Percentiles rank a stretch among this genome's conserved stretches.
These are phyloP conservation scores for Tangara arthus DNA, from an alignment of 2,797 vertebrate genomes.

Conservation along the genomic window DNA sequence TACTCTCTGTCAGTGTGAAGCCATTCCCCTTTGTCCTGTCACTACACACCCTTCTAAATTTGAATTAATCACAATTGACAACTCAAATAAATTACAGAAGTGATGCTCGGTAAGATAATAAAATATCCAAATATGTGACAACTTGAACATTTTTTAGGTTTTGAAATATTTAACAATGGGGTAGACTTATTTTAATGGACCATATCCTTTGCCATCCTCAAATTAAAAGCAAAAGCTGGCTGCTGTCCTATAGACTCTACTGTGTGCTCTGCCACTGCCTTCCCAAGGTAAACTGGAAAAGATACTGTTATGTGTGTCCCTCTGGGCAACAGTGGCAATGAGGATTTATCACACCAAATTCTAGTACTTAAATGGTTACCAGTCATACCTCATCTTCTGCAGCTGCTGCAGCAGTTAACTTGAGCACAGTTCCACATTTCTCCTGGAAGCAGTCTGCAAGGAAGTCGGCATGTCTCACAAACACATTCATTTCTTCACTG, in stretches of 20 bases:
- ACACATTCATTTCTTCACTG: slow-evolving; percentile 66
- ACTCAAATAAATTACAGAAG: not conserved
- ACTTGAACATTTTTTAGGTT: not conserved
- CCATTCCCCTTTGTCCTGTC: not conserved
- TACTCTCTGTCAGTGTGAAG: not conserved
- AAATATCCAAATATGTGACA: not conserved
- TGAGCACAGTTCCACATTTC: slow-evolving; percentile 81
- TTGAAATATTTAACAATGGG: not conserved
- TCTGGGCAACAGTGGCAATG: not conserved
- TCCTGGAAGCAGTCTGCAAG: slow-evolving; percentile 83
- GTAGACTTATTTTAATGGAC: not conserved
- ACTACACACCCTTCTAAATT: not conserved
- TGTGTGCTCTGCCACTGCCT: not conserved
- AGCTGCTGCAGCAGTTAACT: slow-evolving; percentile 73
- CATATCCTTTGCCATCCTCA: not conserved
- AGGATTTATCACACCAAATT: not conserved
- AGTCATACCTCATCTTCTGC: slow-evolving; percentile 81
- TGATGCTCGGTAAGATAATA: not conserved
- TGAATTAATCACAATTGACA: not conserved
- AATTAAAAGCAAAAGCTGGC: not conserved
- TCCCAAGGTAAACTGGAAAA: not conserved
- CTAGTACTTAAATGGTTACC: not conserved
- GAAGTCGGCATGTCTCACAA: slow-evolving; percentile 76
- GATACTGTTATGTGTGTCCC: not conserved
- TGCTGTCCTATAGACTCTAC: not conserved